Evolutionary conservation across 2,113 vertebrate species (phyloP).

Genomic region (Brevimyrus niger): DNA sequence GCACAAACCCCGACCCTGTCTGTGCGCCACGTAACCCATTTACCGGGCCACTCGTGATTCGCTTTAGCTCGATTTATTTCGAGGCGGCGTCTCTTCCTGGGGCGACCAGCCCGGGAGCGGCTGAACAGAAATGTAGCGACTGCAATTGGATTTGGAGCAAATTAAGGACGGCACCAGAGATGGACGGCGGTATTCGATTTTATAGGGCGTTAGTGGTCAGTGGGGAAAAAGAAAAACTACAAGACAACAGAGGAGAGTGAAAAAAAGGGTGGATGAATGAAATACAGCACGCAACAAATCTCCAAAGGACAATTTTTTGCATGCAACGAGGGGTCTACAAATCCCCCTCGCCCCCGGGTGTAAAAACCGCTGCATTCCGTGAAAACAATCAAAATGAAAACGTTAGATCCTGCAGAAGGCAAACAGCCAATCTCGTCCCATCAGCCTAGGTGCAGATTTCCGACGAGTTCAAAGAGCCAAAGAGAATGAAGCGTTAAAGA

Average conservation of each 20-base stretch:
- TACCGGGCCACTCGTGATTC: background rate
- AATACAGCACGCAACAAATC: background rate
- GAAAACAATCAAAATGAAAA: background rate
- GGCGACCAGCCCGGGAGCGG: background rate
- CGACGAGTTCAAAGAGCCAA: background rate
- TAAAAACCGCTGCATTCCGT: background rate
- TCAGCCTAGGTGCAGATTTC: background rate
- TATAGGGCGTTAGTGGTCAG: background rate
- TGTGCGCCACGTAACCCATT: background rate
- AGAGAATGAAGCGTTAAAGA: conserved; percentile 15
- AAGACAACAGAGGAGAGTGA: background rate
- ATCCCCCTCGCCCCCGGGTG: background rate
- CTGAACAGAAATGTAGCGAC: background rate
- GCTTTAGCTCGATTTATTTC: background rate
- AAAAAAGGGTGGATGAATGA: background rate
- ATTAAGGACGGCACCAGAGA: background rate
- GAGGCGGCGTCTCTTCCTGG: background rate
- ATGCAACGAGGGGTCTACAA: background rate
- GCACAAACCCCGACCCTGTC: background rate
- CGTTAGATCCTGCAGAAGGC: background rate
- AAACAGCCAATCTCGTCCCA: background rate
- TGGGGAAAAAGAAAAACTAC: background rate
- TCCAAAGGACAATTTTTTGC: background rate
- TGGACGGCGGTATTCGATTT: background rate
- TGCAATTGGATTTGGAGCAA: background rate